These are phyloP conservation scores for Parapristionchus giblindavisi DNA, from an alignment of 2,888 invertebrate species.

Conservation along the genomic window DNA sequence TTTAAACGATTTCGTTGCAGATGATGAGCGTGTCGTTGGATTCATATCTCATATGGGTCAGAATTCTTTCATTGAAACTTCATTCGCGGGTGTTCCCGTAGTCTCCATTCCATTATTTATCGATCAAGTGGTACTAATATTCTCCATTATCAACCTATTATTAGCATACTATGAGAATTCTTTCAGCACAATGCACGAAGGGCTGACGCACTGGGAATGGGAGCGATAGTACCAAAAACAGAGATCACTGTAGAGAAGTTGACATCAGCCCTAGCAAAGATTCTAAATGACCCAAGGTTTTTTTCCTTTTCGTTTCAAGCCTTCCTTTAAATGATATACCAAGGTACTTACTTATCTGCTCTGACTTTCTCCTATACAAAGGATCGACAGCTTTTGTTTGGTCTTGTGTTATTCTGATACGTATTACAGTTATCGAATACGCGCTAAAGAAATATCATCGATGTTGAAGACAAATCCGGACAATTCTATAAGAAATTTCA, in stretches of 20 bases:
- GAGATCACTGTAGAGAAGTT: not conserved
- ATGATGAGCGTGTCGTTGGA: constrained; percentile 28
- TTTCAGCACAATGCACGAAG: constrained; percentile 11
- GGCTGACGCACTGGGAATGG: not conserved
- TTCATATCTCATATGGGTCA: constrained; percentile 35
- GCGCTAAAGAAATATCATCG: not conserved
- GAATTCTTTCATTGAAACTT: constrained; percentile 29
- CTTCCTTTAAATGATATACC: too few relatives aligned
- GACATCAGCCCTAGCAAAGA: not conserved
- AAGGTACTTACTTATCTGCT: too few relatives aligned
- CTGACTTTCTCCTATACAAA: too few relatives aligned
- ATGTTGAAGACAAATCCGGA: not conserved
- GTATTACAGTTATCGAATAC: constrained; percentile 7
- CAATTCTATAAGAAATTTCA: not conserved
- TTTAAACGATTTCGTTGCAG: not conserved
- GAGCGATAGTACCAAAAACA: not conserved
- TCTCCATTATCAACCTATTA: too few relatives aligned
- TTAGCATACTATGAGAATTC: too few relatives aligned
- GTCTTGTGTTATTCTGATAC: too few relatives aligned
- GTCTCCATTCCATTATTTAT: constrained; percentile 30
- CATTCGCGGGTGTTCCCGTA: constrained; percentile 34
- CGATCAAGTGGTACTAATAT: constrained; percentile 38
- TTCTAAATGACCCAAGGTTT: too few relatives aligned
- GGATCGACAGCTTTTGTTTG: too few relatives aligned
- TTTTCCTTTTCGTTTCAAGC: too few relatives aligned